These are phyloP conservation scores for Phrynocephalus vlangalii DNA, from an alignment of 2,797 vertebrate genomes.

Conservation along the genomic window DNA sequence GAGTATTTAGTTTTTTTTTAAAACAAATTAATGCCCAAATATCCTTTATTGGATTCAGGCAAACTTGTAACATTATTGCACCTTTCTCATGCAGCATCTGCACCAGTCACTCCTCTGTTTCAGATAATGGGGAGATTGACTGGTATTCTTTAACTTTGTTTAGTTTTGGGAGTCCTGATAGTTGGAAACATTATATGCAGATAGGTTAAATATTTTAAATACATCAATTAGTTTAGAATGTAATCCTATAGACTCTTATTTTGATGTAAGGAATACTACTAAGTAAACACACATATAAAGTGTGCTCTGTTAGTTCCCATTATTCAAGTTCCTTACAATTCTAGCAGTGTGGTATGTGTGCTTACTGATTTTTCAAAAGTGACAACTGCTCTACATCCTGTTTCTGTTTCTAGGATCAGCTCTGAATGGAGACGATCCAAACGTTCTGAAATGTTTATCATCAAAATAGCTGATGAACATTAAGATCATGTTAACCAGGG, in stretches of 20 bases:
- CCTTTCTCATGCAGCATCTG: neutral
- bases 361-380: neutral
- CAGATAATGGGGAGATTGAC: too few species aligned
- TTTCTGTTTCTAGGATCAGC: neutral
- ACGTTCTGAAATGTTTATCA: neutral
- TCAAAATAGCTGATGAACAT: conserved; percentile 1
- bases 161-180: too few species aligned
- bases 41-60: neutral
- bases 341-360: neutral
- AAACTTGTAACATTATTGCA: neutral
- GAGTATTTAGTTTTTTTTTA: neutral
- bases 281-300: neutral
- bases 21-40: neutral
- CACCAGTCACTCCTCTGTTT: neutral
- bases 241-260: neutral
- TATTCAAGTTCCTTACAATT: neutral
- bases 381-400: neutral
- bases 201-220: too few species aligned
- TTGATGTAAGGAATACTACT: neutral
- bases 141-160: neutral
- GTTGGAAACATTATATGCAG: too few species aligned
- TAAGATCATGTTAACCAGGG: conserved; percentile 20
- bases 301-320: neutral
- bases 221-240: neutral
- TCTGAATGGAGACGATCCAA: neutral